A percentile compares a stretch with the other conserved stretches of the same genome.
These are phyloP conservation scores for Meandrusa payeni DNA, from an alignment of 2,888 invertebrate genomes.

Conservation along the genomic window DNA sequence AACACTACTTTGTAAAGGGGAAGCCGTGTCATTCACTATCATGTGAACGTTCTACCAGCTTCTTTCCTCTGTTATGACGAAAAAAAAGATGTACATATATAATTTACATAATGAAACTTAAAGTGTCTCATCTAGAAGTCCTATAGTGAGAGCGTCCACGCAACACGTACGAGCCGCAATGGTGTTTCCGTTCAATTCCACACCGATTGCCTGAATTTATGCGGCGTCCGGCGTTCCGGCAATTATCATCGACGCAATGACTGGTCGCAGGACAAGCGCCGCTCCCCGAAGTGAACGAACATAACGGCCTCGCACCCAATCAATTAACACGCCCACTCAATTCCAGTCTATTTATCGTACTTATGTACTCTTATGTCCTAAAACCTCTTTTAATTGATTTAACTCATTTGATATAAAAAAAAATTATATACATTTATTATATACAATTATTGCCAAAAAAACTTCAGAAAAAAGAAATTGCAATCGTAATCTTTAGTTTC, in stretches of 20 bases:
- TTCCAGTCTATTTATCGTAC: slow-evolving; percentile 62
- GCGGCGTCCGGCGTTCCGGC: slow-evolving; percentile 51
- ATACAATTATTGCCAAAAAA: too few relatives aligned
- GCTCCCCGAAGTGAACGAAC: slow-evolving; percentile 38
- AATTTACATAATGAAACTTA: too few relatives aligned
- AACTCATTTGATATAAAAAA: too few relatives aligned
- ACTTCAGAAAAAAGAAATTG: too few relatives aligned
- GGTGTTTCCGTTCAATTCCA: slow-evolving; percentile 62
- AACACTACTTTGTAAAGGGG: too few relatives aligned
- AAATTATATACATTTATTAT: too few relatives aligned
- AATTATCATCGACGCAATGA: slow-evolving; percentile 74
- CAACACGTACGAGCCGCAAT: slow-evolving; percentile 35
- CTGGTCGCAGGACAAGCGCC: slow-evolving; percentile 60
- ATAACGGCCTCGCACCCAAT: slow-evolving; percentile 48
- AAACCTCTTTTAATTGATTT: slow-evolving; percentile 8
- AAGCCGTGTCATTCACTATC: too few relatives aligned
- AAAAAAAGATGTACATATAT: too few relatives aligned
- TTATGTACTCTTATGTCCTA: slow-evolving; percentile 65
- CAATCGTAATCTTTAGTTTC: too few relatives aligned
- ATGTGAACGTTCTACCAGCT: too few relatives aligned
- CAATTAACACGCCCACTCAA: slow-evolving; percentile 74
- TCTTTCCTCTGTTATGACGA: too few relatives aligned
- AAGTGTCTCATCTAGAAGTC: slow-evolving; percentile 20
- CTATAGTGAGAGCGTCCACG: not conserved
- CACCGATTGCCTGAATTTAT: slow-evolving; percentile 60